Evolutionary conservation across 2,888 invertebrate species (phyloP).

Genomic region (Sesia bembeciformis): DNA sequence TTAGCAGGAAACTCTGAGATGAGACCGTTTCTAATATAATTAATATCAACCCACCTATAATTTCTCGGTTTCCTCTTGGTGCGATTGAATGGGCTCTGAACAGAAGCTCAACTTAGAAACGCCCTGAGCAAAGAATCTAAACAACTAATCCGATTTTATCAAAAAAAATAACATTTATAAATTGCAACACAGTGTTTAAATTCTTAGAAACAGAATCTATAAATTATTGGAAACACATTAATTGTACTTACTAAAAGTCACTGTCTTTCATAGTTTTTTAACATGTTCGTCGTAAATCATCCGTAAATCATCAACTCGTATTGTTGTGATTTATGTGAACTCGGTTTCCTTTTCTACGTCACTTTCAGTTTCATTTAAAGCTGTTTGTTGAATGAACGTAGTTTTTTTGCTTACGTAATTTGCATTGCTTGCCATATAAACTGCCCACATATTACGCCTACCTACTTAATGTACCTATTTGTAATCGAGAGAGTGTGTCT

Average conservation of each 20-base stretch:
- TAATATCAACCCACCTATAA: slow-evolving; percentile 41
- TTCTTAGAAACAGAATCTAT: too few relatives aligned
- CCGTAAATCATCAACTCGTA: too few relatives aligned
- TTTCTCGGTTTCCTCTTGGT: slow-evolving; percentile 26
- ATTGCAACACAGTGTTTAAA: too few relatives aligned
- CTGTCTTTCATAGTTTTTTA: too few relatives aligned
- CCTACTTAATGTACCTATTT: slow-evolving; percentile 5
- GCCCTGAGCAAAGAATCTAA: neutral
- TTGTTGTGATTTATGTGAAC: too few relatives aligned
- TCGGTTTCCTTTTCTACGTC: neutral
- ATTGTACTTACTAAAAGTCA: too few relatives aligned
- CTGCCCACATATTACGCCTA: slow-evolving; percentile 18
- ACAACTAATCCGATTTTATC: too few relatives aligned
- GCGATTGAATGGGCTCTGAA: neutral
- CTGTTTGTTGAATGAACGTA: slow-evolving; percentile 4
- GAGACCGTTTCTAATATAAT: slow-evolving; percentile 40
- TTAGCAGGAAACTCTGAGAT: slow-evolving; percentile 29
- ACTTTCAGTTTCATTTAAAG: neutral
- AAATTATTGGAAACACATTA: too few relatives aligned
- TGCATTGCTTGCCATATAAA: slow-evolving; percentile 12
- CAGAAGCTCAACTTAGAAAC: neutral
- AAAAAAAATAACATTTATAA: too few relatives aligned
- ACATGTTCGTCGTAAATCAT: too few relatives aligned
- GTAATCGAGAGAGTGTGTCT: too few relatives aligned
- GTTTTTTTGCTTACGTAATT: slow-evolving; percentile 9